These are phyloP conservation scores for Periophthalmus magnuspinnatus DNA, from an alignment of 2,797 vertebrate species.

Conservation along the genomic window DNA sequence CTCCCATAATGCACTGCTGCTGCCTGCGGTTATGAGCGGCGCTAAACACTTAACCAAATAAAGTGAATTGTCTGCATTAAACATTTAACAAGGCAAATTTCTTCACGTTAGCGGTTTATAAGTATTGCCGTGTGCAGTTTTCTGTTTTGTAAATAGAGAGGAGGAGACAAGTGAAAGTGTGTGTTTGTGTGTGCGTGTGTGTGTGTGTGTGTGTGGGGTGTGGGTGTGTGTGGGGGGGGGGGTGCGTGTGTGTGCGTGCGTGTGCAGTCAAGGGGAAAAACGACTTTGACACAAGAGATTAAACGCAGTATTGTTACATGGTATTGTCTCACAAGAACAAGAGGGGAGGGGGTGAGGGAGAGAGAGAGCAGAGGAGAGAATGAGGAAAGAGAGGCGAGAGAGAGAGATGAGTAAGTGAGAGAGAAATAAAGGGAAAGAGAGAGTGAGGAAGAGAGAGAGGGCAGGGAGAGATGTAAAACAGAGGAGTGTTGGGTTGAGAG, in stretches of 20 bases:
- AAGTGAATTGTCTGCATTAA: neutral
- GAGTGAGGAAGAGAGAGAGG: constrained; percentile 3
- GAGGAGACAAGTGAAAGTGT: constrained; percentile 21
- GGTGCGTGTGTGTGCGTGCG: constrained; percentile 21
- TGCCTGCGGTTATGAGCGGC: constrained; percentile 12
- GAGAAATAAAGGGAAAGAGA: too few species aligned
- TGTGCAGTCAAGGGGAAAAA: constrained; percentile 91
- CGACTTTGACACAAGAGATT: constrained; percentile 99
- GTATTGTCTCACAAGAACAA: constrained; percentile 95
- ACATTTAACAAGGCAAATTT: neutral
- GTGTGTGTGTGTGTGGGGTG: constrained; percentile 21
- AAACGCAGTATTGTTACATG: constrained; percentile 95
- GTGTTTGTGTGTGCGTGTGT: constrained; percentile 35
- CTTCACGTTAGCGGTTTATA: neutral
- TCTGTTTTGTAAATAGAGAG: neutral
- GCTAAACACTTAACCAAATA: neutral
- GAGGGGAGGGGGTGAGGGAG: constrained; percentile 77
- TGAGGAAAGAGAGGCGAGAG: constrained; percentile 24
- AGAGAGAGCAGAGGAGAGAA: constrained; percentile 57
- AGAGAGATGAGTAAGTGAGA: too few species aligned
- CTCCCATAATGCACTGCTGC: neutral
- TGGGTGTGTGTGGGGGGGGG: constrained; percentile 20
- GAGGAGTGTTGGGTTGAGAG: constrained; percentile 22
- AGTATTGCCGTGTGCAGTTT: neutral
- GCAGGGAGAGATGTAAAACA: constrained; percentile 55